phyloP scores from a whole-genome alignment of 2,888 invertebrate genomes.

The Trachelus stipa region DNA sequence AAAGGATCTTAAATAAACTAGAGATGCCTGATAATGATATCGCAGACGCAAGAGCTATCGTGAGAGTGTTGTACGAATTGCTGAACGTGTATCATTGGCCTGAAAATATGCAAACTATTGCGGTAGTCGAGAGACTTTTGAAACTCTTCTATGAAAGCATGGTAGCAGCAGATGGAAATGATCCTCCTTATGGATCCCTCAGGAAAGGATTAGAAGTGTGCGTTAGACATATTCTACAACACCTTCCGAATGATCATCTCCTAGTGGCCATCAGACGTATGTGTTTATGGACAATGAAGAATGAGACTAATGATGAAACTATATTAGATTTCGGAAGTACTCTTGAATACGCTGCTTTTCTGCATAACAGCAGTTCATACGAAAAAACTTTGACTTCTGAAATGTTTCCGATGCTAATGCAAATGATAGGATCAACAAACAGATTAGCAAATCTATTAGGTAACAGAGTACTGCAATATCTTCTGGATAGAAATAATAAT shows the following conservation, averaged over 20 bases:
- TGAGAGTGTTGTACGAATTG: constrained; percentile 69
- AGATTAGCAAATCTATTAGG: constrained; percentile 69
- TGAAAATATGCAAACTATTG: constrained; percentile 64
- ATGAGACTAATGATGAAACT: constrained; percentile 64
- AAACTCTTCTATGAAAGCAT: constrained; percentile 67
- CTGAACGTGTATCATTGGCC: constrained; percentile 68
- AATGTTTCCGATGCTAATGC: constrained; percentile 68
- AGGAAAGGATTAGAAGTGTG: constrained; percentile 71
- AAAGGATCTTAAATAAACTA: constrained; percentile 46
- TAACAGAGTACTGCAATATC: constrained; percentile 69
- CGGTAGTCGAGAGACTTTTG: constrained; percentile 67
- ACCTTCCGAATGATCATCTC: constrained; percentile 67
- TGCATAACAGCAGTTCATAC: constrained; percentile 66
- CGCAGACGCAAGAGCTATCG: constrained; percentile 65
- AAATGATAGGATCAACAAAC: constrained; percentile 68
- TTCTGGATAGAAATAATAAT: constrained; percentile 72
- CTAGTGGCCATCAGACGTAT: constrained; percentile 68
- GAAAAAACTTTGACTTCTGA: constrained; percentile 67
- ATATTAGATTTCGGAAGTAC: constrained; percentile 70
- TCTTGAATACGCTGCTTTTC: constrained; percentile 69
- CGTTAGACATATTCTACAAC: constrained; percentile 68
- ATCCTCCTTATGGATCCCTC: constrained; percentile 60
- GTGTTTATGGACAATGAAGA: constrained; percentile 69
- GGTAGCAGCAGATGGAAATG: constrained; percentile 34
- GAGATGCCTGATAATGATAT: constrained; percentile 49